Evolutionary conservation across 2,888 invertebrate species (phyloP).

Genomic region (Cotesia congregata): DNA sequence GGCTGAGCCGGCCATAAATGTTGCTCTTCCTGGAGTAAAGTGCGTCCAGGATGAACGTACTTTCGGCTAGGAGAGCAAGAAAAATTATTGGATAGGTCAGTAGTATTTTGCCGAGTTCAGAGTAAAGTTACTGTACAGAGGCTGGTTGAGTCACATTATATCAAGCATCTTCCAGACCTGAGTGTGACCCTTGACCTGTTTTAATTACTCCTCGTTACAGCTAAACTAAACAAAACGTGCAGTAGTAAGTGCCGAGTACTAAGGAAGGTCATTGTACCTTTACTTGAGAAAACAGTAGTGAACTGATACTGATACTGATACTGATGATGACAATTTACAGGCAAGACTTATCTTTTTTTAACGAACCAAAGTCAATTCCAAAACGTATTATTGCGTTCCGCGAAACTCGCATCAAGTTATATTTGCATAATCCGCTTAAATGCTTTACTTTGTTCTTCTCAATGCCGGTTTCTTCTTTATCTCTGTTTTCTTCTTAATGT

Average conservation of each 20-base stretch:
- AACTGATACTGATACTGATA: not conserved
- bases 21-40: too few species aligned
- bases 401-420: constrained; percentile 30
- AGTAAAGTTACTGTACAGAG: not conserved
- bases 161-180: constrained; percentile 24
- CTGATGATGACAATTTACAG: not conserved
- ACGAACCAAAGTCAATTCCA: constrained; percentile 13
- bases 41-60: too few species aligned
- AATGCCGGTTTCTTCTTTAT: not conserved
- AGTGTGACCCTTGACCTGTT: constrained; percentile 34
- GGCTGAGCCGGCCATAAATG: too few species aligned
- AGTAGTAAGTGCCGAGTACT: constrained; percentile 14
- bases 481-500: constrained; percentile 39
- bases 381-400: constrained; percentile 35
- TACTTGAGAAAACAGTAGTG: not conserved
- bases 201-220: constrained; percentile 33
- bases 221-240: constrained; percentile 20
- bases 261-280: not conserved
- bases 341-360: not conserved
- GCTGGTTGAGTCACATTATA: not conserved
- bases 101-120: constrained; percentile 9
- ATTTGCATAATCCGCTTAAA: constrained; percentile 52
- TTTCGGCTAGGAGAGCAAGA: too few species aligned
- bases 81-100: constrained; percentile 31
- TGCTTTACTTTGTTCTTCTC: constrained; percentile 34